Evolutionary conservation across 2,113 vertebrate species (phyloP), one percentile per base, ranked within the genome.

Genomic region (Oostethus manadensis): DNA sequence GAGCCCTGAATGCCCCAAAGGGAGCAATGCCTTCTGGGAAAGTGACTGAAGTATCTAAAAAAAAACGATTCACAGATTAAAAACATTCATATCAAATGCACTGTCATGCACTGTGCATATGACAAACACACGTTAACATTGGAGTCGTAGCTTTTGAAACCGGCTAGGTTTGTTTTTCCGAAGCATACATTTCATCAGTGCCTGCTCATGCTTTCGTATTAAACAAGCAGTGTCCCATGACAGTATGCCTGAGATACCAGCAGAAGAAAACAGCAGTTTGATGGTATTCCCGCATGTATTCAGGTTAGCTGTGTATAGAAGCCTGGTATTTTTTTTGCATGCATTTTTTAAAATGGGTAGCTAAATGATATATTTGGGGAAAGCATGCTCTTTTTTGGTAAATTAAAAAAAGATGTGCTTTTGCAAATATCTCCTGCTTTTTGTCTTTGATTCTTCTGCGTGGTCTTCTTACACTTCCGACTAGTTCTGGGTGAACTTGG

Each of bases 51-150:
- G 10, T 33, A 56, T 62, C 59, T 56, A 33, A 61, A 64, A 59
- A n/a, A 49, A 35, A 66, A 18, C 8, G 63, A 56, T 62, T 70
- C 68, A 66, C 45, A 56, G 17, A 56, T 59, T 68, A 7, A 60
- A 68, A 70, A 74, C 40, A 69, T 56, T 68, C 38, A 51, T 59
- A 71, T 71, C 62, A 71, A 77, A 67, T 44, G 42, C 51, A 67
- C 58, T 56, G 35, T 40, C 44, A 26, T 42, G 7, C 51, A 33
- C 44, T 54, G 17, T 49, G 46, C 43, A 49, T 48, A 40, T 22
- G 47, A 23, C 18, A 53, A 9, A 63, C 17, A 20, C 5, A 57
- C 15, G 51, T 22, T 55, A 29, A 17, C 29, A 51, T 20, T 64
- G 8, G 43, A 49, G 47, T 58, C 42, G 17, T 59, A 56, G 10